Evolutionary conservation across 2,888 invertebrate species (phyloP), one percentile per base, ranked within the genome.

Genomic region (Coecobrya sp.): DNA sequence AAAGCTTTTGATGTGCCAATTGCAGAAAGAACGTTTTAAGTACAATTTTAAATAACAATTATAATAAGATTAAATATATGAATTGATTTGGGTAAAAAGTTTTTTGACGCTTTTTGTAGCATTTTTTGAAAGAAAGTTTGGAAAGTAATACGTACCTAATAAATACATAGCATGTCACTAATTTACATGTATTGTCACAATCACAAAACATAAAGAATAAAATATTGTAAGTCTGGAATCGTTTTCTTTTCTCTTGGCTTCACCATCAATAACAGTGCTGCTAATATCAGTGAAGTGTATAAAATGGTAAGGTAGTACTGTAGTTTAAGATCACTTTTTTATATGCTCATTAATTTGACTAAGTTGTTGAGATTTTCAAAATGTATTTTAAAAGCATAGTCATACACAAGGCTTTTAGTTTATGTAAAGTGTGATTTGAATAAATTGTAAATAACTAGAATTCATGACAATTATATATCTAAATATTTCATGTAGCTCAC

Each of bases 301-400:
- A 25, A 8, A 45, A 36, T 65, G 62, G 84, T 84, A 22, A 27
- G 79, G 52, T 55, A 68, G 65, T 68, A 68, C 65, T 85, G 22
- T 68, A 45, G 0, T 79, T 49, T 86, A 90, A 90, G 73, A 86
- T 91, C 86, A 86, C 70, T 85, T 90, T 22, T 85, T 65, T 27
- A 59, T 42, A 22, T 45, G 55, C 36, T 42, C 25, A 45, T 65
- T 59, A 68, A 52, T 73, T 89, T 93, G 89, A 92, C 89, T 92
- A 86, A 70, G 45, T 45, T 55, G 25, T 55, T 89, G 92, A 92
- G 92, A 92, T 89, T 86, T 92, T 86, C 27, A 91, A 49, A 87
- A 84, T 81, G 81, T 87, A 25, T 1, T 16, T 73, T 76, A 84
- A 84, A 91, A 76, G 76, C 85, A 90, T 49, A 65, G 49, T 25